phyloP scores from a whole-genome alignment of 2,113 vertebrate species.

The Brachyhypopomus gauderio region DNA sequence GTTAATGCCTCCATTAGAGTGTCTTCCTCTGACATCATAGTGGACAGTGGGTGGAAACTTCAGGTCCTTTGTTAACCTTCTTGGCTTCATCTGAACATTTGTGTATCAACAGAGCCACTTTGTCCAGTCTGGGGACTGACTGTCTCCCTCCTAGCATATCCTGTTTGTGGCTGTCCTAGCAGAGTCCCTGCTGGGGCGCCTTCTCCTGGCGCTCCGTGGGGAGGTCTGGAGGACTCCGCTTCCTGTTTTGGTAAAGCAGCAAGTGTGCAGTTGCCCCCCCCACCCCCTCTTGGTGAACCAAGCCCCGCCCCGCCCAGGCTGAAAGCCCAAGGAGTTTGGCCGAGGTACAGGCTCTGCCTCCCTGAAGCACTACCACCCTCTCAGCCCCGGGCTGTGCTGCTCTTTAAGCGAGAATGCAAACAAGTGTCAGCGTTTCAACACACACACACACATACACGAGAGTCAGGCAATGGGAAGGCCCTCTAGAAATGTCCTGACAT shows the following conservation, averaged over 20 bases:
- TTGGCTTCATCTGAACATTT: conserved; percentile 9
- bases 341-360: conserved; percentile 13
- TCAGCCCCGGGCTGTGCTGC: conserved; percentile 4
- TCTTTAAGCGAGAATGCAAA: conserved; percentile 22
- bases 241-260: conserved; percentile 76
- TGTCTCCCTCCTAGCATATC: conserved; percentile 29
- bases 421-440: conserved; percentile 7
- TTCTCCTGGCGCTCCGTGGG: conserved; percentile 72
- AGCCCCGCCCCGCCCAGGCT: conserved; percentile 22
- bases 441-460: background rate
- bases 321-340: conserved; percentile 24
- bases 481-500: background rate
- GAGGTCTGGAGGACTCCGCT: conserved; percentile 64
- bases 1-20: background rate
- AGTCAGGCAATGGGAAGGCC: background rate
- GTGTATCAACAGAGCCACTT: background rate
- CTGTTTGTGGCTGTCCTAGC: conserved; percentile 73
- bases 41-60: background rate
- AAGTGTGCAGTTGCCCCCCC: conserved; percentile 15
- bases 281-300: conserved; percentile 34
- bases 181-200: conserved; percentile 62
- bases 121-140: background rate
- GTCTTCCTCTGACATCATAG: background rate
- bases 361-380: background rate
- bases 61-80: conserved; percentile 4